Base-by-base conservation (phyloP, 2,888 invertebrate species). In the Drosophila pegasa region DNA sequence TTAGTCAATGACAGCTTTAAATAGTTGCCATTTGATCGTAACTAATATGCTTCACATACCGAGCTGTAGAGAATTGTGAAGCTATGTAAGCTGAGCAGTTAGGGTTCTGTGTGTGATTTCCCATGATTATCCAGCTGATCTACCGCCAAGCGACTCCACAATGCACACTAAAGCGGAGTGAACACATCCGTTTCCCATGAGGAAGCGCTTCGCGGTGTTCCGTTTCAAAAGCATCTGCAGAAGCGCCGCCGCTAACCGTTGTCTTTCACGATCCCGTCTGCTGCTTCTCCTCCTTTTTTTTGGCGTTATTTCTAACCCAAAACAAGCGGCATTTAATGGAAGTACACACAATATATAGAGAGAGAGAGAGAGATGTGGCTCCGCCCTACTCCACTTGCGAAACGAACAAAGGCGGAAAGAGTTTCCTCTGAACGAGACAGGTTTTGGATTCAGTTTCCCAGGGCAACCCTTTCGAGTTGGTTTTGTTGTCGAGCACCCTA, bases 301-400 rank as follows among this genome's bases (percentile, higher is more conserved):
- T 43, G 8, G 52, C 40, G 45, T 59, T 72, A 52, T 81, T 86
- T 86, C 72, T 75, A 80, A 43, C 80, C 80, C 75, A 81, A 81
- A 76, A 82, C 25, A 43, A 66, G 55, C 25, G 22, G 70, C 25
- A 60, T 61, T 51, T 54, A 57, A 62, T 58, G 41, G 43, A 50
- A 52, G 33, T n/a, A 10, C 6, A 16, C 12, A 50, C 9, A 22
- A 14, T 31, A 33, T 18, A 47, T 12, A 29, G 12, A 47, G 10
- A n/a, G 16, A 48, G 20, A 22, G 6, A 14, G 50, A 25, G 20
- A 22, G 6, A 14, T 33, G 20, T 54, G 37, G 78, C 40, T 50
- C 29, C 41, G 52, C 40, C 67, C 59, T 14, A 6, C 33, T 12
- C 52, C 64, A 35, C n/a, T 65, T 55, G 64, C 38, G 9, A 55